These are phyloP conservation scores for Scolanthus callimorphus DNA, from an alignment of 92 coral and sea anemone species.

Conservation along the genomic window DNA sequence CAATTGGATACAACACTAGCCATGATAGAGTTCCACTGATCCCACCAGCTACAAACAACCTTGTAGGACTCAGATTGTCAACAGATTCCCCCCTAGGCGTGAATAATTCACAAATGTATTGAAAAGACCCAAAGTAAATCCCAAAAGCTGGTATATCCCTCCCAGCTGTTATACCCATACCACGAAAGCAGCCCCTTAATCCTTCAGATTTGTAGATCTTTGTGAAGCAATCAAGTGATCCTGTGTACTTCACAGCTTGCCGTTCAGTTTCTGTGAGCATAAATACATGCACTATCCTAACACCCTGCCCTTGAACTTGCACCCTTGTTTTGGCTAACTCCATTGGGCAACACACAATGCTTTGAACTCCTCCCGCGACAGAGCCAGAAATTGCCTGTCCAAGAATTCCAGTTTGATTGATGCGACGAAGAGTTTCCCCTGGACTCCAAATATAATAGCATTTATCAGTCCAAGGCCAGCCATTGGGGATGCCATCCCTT, in stretches of 20 bases:
- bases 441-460: constrained; percentile 90
- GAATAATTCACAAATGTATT: constrained; percentile 53
- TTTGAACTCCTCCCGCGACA: constrained; percentile 83
- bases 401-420: constrained; percentile 51
- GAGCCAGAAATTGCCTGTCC: constrained; percentile 72
- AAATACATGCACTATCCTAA: constrained; percentile 26
- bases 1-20: constrained; percentile 75
- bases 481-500: constrained; percentile 95
- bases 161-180: constrained; percentile 59
- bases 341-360: constrained; percentile 78
- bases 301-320: constrained; percentile 81
- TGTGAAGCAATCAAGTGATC: constrained; percentile 79
- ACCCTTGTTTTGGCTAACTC: constrained; percentile 89
- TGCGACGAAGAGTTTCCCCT: constrained; percentile 57
- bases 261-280: constrained; percentile 28
- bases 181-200: constrained; percentile 68
- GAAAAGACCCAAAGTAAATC: constrained; percentile 80
- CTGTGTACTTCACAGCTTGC: constrained; percentile 31
- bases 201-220: constrained; percentile 65
- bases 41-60: constrained; percentile 85
- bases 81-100: constrained; percentile 33
- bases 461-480: constrained; percentile 86
- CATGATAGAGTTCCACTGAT: constrained; percentile 82
- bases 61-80: constrained; percentile 47
- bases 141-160: constrained; percentile 86